Conservation (phyloP, 2,888 invertebrate genomes). For the Pseudolycoriella hygida region DNA sequence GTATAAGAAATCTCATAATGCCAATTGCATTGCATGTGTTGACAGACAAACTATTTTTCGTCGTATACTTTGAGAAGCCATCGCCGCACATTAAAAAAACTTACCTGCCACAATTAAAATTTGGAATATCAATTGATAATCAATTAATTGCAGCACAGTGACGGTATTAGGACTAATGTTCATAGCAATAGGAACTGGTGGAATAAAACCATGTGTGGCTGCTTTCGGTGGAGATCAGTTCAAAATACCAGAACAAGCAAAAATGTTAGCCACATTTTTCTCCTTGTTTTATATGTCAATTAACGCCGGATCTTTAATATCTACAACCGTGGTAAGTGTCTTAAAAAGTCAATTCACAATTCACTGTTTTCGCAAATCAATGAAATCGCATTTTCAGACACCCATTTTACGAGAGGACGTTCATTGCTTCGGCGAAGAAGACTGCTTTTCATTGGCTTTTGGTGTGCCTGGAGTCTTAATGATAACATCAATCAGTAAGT, state of each 20-base stretch:
- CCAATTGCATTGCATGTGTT: too few relatives aligned
- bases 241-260: constrained; percentile 57
- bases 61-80: too few relatives aligned
- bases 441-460: constrained; percentile 74
- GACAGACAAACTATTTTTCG: too few relatives aligned
- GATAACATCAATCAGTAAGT: constrained; percentile 39
- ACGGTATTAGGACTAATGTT: constrained; percentile 50
- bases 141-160: constrained; percentile 24
- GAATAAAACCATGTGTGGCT: constrained; percentile 89
- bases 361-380: too few relatives aligned
- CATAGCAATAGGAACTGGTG: constrained; percentile 83
- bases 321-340: constrained; percentile 45
- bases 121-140: constrained; percentile 12
- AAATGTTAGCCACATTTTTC: constrained; percentile 69
- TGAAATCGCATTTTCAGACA: too few relatives aligned
- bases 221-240: constrained; percentile 96
- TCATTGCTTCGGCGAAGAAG: constrained; percentile 54
- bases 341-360: too few relatives aligned
- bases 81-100: too few relatives aligned
- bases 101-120: background rate
- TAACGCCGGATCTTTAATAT: constrained; percentile 77
- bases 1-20: too few relatives aligned
- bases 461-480: constrained; percentile 77
- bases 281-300: constrained; percentile 90
- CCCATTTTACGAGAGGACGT: constrained; percentile 70